A percentile compares a stretch with the other conserved stretches of the same genome.
These are phyloP conservation scores for Patella depressa DNA, from an alignment of 2,888 invertebrate species.

Conservation along the genomic window DNA sequence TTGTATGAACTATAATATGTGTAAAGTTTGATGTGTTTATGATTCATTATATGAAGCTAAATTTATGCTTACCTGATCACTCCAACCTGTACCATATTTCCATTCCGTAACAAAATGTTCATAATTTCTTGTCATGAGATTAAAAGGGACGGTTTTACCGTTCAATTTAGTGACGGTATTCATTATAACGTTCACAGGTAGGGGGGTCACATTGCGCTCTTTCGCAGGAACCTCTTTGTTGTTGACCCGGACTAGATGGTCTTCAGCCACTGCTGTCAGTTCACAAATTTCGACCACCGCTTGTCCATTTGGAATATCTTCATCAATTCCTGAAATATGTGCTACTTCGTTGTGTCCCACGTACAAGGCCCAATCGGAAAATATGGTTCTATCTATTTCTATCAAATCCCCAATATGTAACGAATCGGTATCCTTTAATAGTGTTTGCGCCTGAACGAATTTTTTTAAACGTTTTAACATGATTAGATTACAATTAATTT, in stretches of 20 bases:
- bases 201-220: conserved; percentile 46
- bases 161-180: conserved; percentile 42
- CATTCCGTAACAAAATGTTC: conserved; percentile 64
- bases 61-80: conserved; percentile 56
- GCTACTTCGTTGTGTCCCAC: conserved; percentile 58
- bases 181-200: conserved; percentile 45
- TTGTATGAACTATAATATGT: no score
- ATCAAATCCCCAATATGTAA: conserved; percentile 52
- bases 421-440: neutral
- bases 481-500: no score
- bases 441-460: no score
- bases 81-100: conserved; percentile 62
- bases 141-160: conserved; percentile 52
- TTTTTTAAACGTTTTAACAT: no score
- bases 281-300: conserved; percentile 43
- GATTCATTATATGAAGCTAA: no score
- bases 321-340: conserved; percentile 47
- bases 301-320: conserved; percentile 41
- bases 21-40: no score
- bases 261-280: conserved; percentile 47
- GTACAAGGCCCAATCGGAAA: conserved; percentile 60
- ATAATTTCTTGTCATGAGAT: conserved; percentile 56
- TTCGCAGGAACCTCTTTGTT: conserved; percentile 61
- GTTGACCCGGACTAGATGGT: conserved; percentile 58
- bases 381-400: conserved; percentile 60